Conservation (phyloP, 2,113 vertebrate genomes). For the Pimephales promelas region DNA sequence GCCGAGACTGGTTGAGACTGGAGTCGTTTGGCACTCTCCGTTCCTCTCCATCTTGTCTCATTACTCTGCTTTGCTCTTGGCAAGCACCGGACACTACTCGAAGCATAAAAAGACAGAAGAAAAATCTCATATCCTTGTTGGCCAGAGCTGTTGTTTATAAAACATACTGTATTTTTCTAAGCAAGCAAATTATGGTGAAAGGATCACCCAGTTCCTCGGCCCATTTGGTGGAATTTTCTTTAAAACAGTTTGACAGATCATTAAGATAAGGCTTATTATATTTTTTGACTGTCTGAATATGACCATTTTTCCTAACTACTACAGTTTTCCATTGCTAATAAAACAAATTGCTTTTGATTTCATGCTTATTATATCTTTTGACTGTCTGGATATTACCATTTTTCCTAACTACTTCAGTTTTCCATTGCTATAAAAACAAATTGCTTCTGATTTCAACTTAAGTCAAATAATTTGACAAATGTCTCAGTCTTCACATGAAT, state of each 20-base stretch:
- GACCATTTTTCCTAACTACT: background rate
- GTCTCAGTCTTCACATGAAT: background rate
- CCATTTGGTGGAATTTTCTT: background rate
- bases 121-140: constrained; percentile 41
- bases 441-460: background rate
- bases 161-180: constrained; percentile 34
- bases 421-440: background rate
- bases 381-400: background rate
- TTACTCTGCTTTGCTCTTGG: constrained; percentile 47
- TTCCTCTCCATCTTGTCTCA: constrained; percentile 37
- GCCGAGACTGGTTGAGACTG: constrained; percentile 33
- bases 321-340: background rate
- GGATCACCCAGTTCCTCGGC: background rate
- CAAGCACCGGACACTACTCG: constrained; percentile 41
- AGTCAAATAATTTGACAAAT: background rate
- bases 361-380: background rate
- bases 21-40: constrained; percentile 31
- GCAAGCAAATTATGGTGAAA: constrained; percentile 9
- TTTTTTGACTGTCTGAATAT: constrained; percentile 1
- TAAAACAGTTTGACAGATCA: background rate
- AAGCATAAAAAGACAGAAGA: constrained; percentile 11
- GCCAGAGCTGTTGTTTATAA: constrained; percentile 28
- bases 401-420: background rate
- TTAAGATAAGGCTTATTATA: constrained; percentile 20
- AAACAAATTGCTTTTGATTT: background rate